Conservation (phyloP, 2,888 invertebrate species). For the Parnassius smintheus region DNA sequence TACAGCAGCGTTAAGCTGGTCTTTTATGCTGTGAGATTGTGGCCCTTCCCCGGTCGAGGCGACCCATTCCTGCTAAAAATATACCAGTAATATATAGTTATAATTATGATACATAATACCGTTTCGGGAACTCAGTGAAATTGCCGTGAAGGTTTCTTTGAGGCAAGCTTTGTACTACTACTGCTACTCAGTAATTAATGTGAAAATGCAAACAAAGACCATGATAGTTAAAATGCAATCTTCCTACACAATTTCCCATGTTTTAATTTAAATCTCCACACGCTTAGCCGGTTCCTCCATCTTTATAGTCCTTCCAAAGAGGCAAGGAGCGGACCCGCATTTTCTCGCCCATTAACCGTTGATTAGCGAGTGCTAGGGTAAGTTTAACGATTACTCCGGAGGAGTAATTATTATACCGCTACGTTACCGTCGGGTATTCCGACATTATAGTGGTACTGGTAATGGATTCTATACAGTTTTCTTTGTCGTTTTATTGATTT, state of each 20-base stretch:
- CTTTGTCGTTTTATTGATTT: slow-evolving; percentile 17
- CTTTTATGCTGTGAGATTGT: too few relatives aligned
- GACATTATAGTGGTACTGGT: slow-evolving; percentile 42
- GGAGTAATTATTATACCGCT: slow-evolving; percentile 57
- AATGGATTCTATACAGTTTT: slow-evolving; percentile 47
- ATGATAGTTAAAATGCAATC: slow-evolving; percentile 19
- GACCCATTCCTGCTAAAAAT: too few relatives aligned
- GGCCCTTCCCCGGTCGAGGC: too few relatives aligned
- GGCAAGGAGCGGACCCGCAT: slow-evolving; percentile 36
- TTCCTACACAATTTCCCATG: slow-evolving; percentile 19
- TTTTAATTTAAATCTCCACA: slow-evolving; percentile 28
- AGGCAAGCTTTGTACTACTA: too few relatives aligned
- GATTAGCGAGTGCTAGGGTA: slow-evolving; percentile 60
- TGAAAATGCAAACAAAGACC: slow-evolving; percentile 14
- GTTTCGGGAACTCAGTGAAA: too few relatives aligned
- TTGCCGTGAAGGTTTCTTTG: too few relatives aligned
- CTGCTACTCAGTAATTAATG: slow-evolving; percentile 1
- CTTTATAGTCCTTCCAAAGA: slow-evolving; percentile 30
- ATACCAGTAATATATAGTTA: too few relatives aligned
- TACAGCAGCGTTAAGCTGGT: too few relatives aligned
- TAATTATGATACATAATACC: too few relatives aligned
- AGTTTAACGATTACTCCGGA: slow-evolving; percentile 65
- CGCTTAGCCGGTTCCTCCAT: slow-evolving; percentile 25
- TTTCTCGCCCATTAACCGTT: slow-evolving; percentile 57
- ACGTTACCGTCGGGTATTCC: slow-evolving; percentile 35